Conservation (phyloP, 2,797 vertebrate species). For the Acanthopagrus latus region DNA sequence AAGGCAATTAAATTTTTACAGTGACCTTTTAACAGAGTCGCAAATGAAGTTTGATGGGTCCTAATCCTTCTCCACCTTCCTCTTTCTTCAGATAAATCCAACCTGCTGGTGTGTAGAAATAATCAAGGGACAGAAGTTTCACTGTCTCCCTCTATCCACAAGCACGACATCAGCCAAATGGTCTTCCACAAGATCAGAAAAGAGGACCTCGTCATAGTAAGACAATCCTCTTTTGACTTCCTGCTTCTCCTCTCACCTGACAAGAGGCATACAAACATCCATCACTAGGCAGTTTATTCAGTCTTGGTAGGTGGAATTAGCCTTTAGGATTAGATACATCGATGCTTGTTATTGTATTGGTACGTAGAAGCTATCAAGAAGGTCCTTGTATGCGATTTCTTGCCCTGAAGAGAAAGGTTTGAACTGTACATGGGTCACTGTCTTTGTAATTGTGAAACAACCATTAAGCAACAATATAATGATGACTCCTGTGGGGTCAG, state of each 20-base stretch:
- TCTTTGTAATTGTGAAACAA: neutral
- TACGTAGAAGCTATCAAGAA: neutral
- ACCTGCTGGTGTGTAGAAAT: conserved; percentile 93
- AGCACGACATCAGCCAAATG: conserved; percentile 96
- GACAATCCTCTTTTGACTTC: conserved; percentile 52
- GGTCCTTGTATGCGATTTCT: neutral
- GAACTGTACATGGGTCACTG: neutral
- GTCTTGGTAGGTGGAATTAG: neutral
- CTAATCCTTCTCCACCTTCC: conserved; percentile 1
- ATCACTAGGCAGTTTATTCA: neutral
- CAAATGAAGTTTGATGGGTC: neutral
- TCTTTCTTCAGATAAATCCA: conserved; percentile 91
- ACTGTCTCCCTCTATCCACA: conserved; percentile 88
- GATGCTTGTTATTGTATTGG: neutral
- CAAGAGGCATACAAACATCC: neutral
- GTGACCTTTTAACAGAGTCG: neutral
- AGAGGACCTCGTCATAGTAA: conserved; percentile 94
- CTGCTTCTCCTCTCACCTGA: neutral
- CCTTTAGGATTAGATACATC: neutral
- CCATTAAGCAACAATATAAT: neutral
- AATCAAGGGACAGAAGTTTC: conserved; percentile 88
- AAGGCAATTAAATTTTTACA: neutral
- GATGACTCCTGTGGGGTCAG: conserved; percentile 1
- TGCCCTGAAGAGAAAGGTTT: neutral
- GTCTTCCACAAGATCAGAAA: conserved; percentile 98